Evolutionary conservation across 2,113 vertebrate genomes (phyloP), one percentile per base, ranked within the genome.

Genomic region (Illadopsis cleaveri): DNA sequence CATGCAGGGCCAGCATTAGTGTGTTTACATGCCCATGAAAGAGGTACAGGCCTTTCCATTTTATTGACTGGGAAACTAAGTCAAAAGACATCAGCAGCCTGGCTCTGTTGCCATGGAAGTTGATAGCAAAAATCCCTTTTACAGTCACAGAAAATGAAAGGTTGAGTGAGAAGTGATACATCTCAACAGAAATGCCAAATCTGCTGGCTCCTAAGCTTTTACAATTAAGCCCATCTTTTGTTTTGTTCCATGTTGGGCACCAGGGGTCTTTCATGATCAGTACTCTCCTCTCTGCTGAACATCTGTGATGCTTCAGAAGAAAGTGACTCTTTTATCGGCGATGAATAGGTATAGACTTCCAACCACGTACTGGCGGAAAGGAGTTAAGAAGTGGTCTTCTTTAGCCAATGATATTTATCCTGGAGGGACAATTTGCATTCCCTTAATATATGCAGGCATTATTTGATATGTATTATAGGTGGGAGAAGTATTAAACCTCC

Each of bases 61-160:
- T 91, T 82, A 90, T 73, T 77, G 30, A 47, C 71, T 89, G 90
- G 75, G 75, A 94, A 97, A 96, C 87, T 90, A 86, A 95, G 94
- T 95, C 78, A 85, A 93, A 93, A 93, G 50, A 51, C 45, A 82
- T 50, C 50, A 96, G 48, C 40, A 87, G 48, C 23, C 72, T 68
- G 31, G 4, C 76, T 91, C 56, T 69, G 71, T 91, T 96, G 60
- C 87, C 45, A 85, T 86, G 85, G 90, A 90, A 90, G 21, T 35
- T 5, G 9, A 62, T 35, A 79, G 37, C 42, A 88, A 91, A 97
- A 76, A 77, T 78, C n/a, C 25, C 31, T 90, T 86, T 85, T 65
- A 47, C 30, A 80, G 45, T 53, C n/a, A 62, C 54, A 83, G 90
- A 80, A 90, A 88, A 94, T 80, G 47, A 73, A 86, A 87, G 38